phyloP scores from a whole-genome alignment of 2,797 vertebrate genomes.

The Pogoniulus pusillus region DNA sequence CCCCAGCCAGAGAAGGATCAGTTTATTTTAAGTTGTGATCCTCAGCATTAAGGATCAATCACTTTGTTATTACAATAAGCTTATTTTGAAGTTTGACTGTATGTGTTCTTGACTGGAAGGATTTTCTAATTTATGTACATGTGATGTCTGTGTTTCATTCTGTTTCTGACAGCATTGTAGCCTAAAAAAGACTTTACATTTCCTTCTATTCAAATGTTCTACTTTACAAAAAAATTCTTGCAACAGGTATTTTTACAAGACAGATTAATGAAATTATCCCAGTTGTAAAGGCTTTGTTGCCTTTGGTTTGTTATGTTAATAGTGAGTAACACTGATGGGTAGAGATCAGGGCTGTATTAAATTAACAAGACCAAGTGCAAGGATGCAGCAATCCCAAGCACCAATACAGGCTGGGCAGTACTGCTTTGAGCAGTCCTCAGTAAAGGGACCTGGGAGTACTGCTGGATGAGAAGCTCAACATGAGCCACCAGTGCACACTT shows the following conservation, averaged over 20 bases:
- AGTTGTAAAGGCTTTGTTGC: neutral
- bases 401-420: too few relatives aligned
- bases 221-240: conserved; percentile 1
- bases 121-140: neutral
- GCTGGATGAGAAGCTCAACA: too few relatives aligned
- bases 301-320: conserved; percentile 4
- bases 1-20: too few relatives aligned
- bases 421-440: too few relatives aligned
- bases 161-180: neutral
- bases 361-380: too few relatives aligned
- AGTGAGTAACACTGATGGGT: neutral
- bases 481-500: too few relatives aligned
- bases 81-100: neutral
- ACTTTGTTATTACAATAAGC: neutral
- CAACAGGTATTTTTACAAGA: conserved; percentile 13
- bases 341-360: neutral
- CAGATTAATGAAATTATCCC: conserved; percentile 1
- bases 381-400: too few relatives aligned
- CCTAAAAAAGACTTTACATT: neutral
- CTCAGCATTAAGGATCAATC: neutral
- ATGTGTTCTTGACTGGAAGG: neutral
- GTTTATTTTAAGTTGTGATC: neutral
- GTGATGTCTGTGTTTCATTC: neutral
- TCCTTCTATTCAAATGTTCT: neutral
- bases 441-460: too few relatives aligned